Conservation (phyloP, 2,888 invertebrate species). For the Mythimna albipuncta region DNA sequence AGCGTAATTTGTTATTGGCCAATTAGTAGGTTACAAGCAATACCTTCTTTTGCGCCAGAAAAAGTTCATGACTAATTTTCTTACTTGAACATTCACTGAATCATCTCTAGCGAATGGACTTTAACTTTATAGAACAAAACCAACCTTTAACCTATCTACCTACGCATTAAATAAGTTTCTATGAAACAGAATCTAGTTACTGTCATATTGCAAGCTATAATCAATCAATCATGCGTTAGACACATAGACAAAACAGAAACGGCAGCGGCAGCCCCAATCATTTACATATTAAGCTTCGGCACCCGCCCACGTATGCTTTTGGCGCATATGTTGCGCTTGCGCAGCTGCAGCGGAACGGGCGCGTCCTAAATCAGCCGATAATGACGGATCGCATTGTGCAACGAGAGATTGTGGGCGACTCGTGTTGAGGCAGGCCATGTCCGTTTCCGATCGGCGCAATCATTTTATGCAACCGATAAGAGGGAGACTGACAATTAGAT, state of each 20-base stretch:
- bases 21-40: background rate
- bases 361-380: slow-evolving; percentile 84
- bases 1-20: background rate
- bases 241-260: slow-evolving; percentile 41
- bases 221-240: slow-evolving; percentile 25
- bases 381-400: slow-evolving; percentile 83
- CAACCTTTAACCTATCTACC: background rate
- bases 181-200: slow-evolving; percentile 1
- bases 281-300: slow-evolving; percentile 54
- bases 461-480: slow-evolving; percentile 82
- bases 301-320: slow-evolving; percentile 56
- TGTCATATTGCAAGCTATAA: slow-evolving; percentile 15
- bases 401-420: slow-evolving; percentile 75
- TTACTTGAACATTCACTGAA: slow-evolving; percentile 31
- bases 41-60: background rate
- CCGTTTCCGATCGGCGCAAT: slow-evolving; percentile 83
- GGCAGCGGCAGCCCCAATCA: slow-evolving; percentile 50
- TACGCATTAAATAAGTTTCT: background rate
- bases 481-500: slow-evolving; percentile 44
- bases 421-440: slow-evolving; percentile 86
- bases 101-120: slow-evolving; percentile 22
- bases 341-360: slow-evolving; percentile 82
- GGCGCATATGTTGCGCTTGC: slow-evolving; percentile 59
- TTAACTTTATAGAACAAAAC: slow-evolving; percentile 8
- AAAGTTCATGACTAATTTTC: slow-evolving; percentile 26